A percentile compares a stretch with the other conserved stretches of the same genome.
Evolutionary conservation across 2,888 invertebrate species (phyloP).

Genomic region (Rhingia rostrata): DNA sequence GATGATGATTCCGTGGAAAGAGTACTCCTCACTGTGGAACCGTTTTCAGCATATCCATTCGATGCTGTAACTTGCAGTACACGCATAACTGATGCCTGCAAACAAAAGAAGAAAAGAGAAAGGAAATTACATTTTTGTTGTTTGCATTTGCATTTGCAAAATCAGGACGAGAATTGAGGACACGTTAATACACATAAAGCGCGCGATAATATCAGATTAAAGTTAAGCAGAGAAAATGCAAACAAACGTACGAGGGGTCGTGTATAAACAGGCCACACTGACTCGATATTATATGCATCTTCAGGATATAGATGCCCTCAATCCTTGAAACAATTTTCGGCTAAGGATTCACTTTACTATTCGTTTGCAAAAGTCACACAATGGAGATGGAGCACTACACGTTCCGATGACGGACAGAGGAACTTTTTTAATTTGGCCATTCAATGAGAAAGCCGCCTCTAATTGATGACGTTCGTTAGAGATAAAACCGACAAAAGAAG

Average conservation of each 20-base stretch:
- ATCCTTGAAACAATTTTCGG: slow-evolving; percentile 31
- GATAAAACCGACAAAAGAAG: not conserved
- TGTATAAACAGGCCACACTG: slow-evolving; percentile 35
- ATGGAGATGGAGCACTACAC: not conserved
- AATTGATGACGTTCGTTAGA: slow-evolving; percentile 35
- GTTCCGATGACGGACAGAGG: not conserved
- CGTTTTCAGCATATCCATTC: slow-evolving; percentile 68
- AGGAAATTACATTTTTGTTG: slow-evolving; percentile 25
- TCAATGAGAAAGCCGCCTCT: slow-evolving; percentile 13
- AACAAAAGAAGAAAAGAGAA: not conserved
- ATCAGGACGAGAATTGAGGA: slow-evolving; percentile 36
- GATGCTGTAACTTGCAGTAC: slow-evolving; percentile 66
- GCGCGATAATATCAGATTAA: slow-evolving; percentile 23
- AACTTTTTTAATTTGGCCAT: slow-evolving; percentile 45
- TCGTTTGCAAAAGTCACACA: slow-evolving; percentile 23
- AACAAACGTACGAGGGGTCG: slow-evolving; percentile 22
- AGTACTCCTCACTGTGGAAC: slow-evolving; percentile 33
- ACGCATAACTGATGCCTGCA: slow-evolving; percentile 70
- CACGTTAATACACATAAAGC: not conserved
- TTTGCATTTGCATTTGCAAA: slow-evolving; percentile 55
- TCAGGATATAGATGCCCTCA: slow-evolving; percentile 50
- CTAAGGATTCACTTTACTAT: slow-evolving; percentile 27
- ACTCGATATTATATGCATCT: slow-evolving; percentile 28
- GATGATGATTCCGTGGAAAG: slow-evolving; percentile 15
- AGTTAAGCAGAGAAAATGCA: slow-evolving; percentile 1